Percentiles rank a stretch among this genome's conserved stretches.
Evolutionary conservation across 2,797 vertebrate species (phyloP).

Genomic region (Ambastaia sidthimunki): DNA sequence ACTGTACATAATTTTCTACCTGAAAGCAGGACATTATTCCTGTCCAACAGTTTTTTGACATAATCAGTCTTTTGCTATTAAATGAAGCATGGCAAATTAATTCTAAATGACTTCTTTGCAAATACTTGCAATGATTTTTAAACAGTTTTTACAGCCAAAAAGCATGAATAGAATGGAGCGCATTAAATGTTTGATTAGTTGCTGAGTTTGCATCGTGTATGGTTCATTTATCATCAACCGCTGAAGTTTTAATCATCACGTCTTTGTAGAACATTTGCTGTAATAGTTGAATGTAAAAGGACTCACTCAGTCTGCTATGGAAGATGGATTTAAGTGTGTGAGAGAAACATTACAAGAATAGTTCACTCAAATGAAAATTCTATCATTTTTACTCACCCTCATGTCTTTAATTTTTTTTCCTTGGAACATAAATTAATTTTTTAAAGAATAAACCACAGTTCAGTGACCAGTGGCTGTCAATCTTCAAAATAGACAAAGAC

Average conservation of each 20-base stretch:
- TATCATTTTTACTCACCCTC: background rate
- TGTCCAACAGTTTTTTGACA: constrained; percentile 27
- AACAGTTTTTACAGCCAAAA: background rate
- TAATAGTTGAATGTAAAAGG: background rate
- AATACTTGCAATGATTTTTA: background rate
- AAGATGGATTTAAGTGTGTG: background rate
- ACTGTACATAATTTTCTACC: constrained; percentile 15
- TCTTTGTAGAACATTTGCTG: constrained; percentile 17
- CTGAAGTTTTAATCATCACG: constrained; percentile 7
- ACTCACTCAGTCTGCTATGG: background rate
- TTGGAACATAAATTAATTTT: background rate
- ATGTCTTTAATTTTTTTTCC: background rate
- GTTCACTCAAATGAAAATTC: background rate
- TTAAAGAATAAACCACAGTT: background rate
- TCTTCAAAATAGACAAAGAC: background rate
- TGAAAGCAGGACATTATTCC: constrained; percentile 31
- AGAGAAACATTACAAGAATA: background rate
- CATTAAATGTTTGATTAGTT: constrained; percentile 39
- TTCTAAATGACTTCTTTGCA: constrained; percentile 26
- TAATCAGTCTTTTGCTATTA: constrained; percentile 24
- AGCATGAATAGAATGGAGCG: constrained; percentile 2
- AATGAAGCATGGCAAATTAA: constrained; percentile 31
- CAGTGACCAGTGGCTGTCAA: background rate
- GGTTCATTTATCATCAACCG: constrained; percentile 2
- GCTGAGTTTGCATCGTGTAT: constrained; percentile 6